Conservation (phyloP, 2,888 invertebrate species). For the Pocota personata region DNA sequence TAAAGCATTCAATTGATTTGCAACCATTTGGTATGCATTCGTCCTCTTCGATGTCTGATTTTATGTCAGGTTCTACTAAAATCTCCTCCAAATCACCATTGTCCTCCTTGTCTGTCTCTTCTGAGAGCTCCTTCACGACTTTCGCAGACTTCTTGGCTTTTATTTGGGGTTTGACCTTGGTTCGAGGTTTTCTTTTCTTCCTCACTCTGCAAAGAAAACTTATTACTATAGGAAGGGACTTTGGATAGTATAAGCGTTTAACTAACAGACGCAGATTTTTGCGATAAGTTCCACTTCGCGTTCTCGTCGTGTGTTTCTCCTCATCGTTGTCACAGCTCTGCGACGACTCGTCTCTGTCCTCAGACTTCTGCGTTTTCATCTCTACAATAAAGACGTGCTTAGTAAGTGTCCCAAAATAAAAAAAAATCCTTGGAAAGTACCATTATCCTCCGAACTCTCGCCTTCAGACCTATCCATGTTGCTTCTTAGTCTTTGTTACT, state of each 20-base stretch:
- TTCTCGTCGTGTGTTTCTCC: not conserved
- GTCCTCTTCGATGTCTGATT: constrained; percentile 70
- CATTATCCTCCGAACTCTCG: not conserved
- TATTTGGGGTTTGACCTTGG: not conserved
- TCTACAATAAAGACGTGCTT: not conserved
- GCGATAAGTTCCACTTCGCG: constrained; percentile 22
- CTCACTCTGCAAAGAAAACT: not conserved
- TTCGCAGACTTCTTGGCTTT: not conserved
- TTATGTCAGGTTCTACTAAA: not conserved
- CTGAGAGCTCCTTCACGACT: not conserved
- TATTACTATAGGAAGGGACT: not conserved
- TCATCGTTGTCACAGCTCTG: constrained; percentile 2
- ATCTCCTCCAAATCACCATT: not conserved
- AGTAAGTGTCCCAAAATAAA: not conserved
- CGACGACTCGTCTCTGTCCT: constrained; percentile 8
- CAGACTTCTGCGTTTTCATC: not conserved
- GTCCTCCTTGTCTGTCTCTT: not conserved
- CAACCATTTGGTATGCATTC: constrained; percentile 73
- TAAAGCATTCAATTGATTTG: constrained; percentile 72
- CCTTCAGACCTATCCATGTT: constrained; percentile 12
- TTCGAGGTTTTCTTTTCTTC: not conserved
- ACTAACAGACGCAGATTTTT: constrained; percentile 9
- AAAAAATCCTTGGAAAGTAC: not conserved
- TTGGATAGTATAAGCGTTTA: not conserved
- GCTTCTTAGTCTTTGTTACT: not conserved